These are phyloP conservation scores for Limosa lapponica DNA, from an alignment of 2,797 vertebrate genomes.

Conservation along the genomic window DNA sequence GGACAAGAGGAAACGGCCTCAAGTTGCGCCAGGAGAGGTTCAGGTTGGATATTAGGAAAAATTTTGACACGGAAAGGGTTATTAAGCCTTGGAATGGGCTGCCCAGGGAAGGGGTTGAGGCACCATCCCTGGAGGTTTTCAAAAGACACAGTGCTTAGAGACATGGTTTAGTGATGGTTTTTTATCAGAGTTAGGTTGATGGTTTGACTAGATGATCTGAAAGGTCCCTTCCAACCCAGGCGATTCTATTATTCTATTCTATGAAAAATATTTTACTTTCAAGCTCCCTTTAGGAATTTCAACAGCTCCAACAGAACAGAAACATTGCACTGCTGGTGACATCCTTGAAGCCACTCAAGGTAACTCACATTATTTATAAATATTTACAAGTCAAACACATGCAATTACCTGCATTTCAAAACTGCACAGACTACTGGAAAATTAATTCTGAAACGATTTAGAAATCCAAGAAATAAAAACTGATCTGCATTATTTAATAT, in stretches of 20 bases:
- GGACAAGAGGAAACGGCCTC: not conserved
- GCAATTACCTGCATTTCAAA: not conserved
- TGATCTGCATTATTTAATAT: not conserved
- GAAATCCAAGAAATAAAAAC: not conserved
- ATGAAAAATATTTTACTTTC: not conserved
- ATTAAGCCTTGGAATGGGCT: not conserved
- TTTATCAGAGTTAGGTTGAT: not conserved
- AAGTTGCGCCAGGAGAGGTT: not conserved
- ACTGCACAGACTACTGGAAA: not conserved
- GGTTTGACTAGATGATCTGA: rapidly evolving
- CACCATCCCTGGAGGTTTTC: not conserved
- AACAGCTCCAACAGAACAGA: not conserved
- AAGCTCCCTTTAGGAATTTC: not conserved
- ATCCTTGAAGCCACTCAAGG: not conserved
- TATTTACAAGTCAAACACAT: not conserved
- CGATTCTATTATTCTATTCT: not conserved
- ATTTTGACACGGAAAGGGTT: not conserved
- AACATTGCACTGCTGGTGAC: not conserved
- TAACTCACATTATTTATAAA: not conserved
- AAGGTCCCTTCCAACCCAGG: not conserved
- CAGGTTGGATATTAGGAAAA: not conserved
- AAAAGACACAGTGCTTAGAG: not conserved
- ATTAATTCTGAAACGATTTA: not conserved
- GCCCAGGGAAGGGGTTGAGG: not conserved
- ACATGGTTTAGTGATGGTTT: not conserved